These are phyloP conservation scores for Pandemis cinnamomeana DNA, from an alignment of 2,888 invertebrate species.

Conservation along the genomic window DNA sequence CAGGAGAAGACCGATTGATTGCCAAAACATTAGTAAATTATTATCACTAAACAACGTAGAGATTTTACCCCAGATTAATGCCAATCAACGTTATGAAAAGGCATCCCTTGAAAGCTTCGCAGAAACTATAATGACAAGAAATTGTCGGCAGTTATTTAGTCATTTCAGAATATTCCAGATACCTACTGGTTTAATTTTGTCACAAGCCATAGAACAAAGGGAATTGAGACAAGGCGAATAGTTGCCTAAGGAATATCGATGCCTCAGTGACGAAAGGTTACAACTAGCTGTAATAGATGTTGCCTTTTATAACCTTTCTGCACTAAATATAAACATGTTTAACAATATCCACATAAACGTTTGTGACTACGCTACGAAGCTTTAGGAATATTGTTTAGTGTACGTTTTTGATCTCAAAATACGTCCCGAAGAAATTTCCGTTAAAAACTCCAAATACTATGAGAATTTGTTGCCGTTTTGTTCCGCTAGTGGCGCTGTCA, in stretches of 20 bases:
- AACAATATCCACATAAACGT: neutral
- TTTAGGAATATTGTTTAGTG: no score
- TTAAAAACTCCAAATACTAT: no score
- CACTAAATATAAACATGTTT: no score
- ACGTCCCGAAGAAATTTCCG: no score
- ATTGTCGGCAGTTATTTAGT: neutral
- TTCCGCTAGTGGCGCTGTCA: no score
- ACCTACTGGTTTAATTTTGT: neutral
- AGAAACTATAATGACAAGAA: neutral
- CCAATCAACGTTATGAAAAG: neutral
- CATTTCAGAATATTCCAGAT: neutral
- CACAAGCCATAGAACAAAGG: conserved; percentile 1
- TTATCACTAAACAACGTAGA: neutral
- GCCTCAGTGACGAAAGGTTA: neutral
- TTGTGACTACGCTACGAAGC: conserved; percentile 2
- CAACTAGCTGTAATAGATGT: neutral
- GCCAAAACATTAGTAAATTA: neutral
- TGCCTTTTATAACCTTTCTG: neutral
- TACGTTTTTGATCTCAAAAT: no score
- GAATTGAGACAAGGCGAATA: conserved; percentile 3
- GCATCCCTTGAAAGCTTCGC: neutral
- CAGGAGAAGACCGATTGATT: neutral
- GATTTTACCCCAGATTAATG: neutral
- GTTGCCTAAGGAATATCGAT: neutral
- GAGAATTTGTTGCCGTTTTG: no score